A percentile compares a stretch with the other conserved stretches of the same genome.
Evolutionary conservation across 2,113 vertebrate genomes (phyloP).

Genomic region (Thamnaconus septentrionalis): DNA sequence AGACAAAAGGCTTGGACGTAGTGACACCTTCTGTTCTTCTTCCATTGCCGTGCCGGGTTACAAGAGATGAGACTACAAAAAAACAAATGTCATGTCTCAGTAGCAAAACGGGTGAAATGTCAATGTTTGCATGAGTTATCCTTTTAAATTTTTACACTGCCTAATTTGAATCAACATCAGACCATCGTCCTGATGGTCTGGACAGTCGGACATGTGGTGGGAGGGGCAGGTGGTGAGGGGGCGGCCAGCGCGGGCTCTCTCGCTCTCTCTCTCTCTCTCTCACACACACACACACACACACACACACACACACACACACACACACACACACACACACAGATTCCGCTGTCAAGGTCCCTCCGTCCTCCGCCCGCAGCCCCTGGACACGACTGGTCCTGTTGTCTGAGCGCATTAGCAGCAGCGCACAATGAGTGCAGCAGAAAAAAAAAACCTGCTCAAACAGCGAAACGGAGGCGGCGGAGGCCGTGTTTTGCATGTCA

Average conservation of each 20-base stretch:
- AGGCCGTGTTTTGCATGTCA: no score
- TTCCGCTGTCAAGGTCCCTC: constrained; percentile 64
- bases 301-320: constrained; percentile 6
- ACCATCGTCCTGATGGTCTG: constrained; percentile 43
- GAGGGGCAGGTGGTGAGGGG: constrained; percentile 8
- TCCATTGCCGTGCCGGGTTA: no score
- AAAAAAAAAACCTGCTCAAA: constrained; percentile 30
- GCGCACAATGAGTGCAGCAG: constrained; percentile 11
- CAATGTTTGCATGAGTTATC: no score
- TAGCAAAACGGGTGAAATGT: no score
- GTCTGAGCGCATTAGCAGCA: constrained; percentile 67
- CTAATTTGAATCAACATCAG: not conserved
- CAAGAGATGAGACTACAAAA: no score
- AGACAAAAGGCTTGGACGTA: no score
- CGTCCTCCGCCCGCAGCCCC: constrained; percentile 63
- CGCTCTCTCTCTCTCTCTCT: no score
- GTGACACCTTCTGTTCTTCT: no score
- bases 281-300: not conserved
- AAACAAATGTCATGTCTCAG: no score
- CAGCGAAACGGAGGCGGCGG: not conserved
- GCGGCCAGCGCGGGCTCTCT: constrained; percentile 29
- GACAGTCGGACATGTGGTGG: constrained; percentile 38
- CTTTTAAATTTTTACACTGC: no score
- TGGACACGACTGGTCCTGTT: constrained; percentile 63
- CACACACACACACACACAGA: constrained; percentile 11